phyloP scores from a whole-genome alignment of 30 jellyfish, hydroid and myxozoan genomes.

The Aurelia coerulea region DNA sequence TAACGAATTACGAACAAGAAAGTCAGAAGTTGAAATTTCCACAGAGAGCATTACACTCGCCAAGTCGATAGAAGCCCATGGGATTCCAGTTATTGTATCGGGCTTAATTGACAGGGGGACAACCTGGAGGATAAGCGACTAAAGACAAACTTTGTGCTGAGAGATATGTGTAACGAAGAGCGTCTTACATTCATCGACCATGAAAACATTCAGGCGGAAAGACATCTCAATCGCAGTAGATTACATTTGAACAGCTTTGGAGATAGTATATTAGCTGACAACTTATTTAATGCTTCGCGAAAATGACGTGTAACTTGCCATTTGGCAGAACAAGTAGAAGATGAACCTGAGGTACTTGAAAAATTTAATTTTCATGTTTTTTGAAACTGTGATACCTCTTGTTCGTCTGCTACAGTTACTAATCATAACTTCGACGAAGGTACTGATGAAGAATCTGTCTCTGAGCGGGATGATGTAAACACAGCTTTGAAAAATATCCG shows the following conservation, averaged over 20 bases:
- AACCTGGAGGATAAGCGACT: slow-evolving; percentile 23
- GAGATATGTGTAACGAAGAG: slow-evolving; percentile 33
- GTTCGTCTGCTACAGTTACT: too few relatives aligned
- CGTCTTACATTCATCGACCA: slow-evolving; percentile 4
- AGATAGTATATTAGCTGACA: slow-evolving; percentile 1
- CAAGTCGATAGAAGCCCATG: not conserved
- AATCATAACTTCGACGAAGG: too few relatives aligned
- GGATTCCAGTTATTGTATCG: not conserved
- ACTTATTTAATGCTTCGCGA: not conserved
- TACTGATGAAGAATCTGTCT: too few relatives aligned
- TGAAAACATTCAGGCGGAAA: not conserved
- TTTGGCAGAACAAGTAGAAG: too few relatives aligned
- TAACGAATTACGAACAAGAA: not conserved
- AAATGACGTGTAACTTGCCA: too few relatives aligned
- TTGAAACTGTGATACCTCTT: too few relatives aligned
- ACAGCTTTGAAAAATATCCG: too few relatives aligned
- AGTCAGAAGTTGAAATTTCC: slow-evolving; percentile 19
- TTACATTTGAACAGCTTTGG: slow-evolving; percentile 18
- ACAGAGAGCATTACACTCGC: slow-evolving; percentile 15
- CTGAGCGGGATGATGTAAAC: too few relatives aligned
- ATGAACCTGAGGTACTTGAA: too few relatives aligned
- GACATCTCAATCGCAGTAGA: slow-evolving; percentile 17
- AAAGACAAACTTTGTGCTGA: slow-evolving; percentile 4
- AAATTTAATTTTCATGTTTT: too few relatives aligned
- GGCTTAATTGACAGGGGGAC: slow-evolving; percentile 17